phyloP scores from a whole-genome alignment of 2,888 invertebrate species.

The Nemapogon koenigi region DNA sequence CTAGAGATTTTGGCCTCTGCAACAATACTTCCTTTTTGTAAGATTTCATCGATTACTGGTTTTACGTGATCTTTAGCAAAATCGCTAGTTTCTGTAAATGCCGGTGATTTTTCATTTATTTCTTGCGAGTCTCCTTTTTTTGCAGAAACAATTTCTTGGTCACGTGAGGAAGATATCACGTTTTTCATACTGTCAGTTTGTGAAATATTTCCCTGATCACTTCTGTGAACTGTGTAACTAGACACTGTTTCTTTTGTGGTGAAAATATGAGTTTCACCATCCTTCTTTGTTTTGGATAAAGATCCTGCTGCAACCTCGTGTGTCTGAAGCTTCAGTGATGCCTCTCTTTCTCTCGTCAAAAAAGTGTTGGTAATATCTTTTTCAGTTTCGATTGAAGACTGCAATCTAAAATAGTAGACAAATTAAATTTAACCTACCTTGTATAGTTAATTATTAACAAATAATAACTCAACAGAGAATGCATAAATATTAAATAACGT shows the following conservation, averaged over 20 bases:
- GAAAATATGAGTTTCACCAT: slow-evolving; percentile 19
- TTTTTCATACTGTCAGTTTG: slow-evolving; percentile 20
- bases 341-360: slow-evolving; percentile 41
- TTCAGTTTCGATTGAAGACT: slow-evolving; percentile 25
- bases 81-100: slow-evolving; percentile 31
- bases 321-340: slow-evolving; percentile 39
- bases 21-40: slow-evolving; percentile 44
- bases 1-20: slow-evolving; percentile 42
- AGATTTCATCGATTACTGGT: slow-evolving; percentile 49
- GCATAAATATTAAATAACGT: slow-evolving; percentile 10
- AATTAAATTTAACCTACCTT: neutral
- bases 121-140: slow-evolving; percentile 31
- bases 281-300: slow-evolving; percentile 9
- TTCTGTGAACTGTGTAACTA: slow-evolving; percentile 23
- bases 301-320: slow-evolving; percentile 18
- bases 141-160: slow-evolving; percentile 18
- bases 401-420: slow-evolving; percentile 22
- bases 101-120: slow-evolving; percentile 24
- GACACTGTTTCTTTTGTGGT: slow-evolving; percentile 30
- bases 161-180: slow-evolving; percentile 22
- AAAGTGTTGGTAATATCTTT: slow-evolving; percentile 34
- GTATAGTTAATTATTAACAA: neutral
- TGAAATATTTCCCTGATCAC: slow-evolving; percentile 22
- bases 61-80: slow-evolving; percentile 51
- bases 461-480: neutral